Evolutionary conservation across 2,888 invertebrate genomes (phyloP), one percentile per base, ranked within the genome.

Genomic region (Ariolimax columbianus): DNA sequence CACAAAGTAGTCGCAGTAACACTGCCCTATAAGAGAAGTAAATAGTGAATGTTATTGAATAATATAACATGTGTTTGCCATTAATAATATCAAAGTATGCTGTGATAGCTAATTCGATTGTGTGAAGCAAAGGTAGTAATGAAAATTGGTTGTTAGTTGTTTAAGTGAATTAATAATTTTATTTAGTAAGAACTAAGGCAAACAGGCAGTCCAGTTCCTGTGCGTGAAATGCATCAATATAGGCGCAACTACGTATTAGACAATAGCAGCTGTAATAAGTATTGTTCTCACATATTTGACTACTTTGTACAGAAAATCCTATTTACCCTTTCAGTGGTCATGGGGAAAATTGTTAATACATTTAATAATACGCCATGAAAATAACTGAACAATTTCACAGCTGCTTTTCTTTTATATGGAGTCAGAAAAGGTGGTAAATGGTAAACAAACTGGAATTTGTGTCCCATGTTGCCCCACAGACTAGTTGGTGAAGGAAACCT

Each of bases 161-260:
- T 47, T 47, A 47, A 47, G 47, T 6, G 14, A 47, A 47, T 9
- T 14, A 47, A 47, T 9, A 47, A 47, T 47, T 6, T 47, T 47
- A 14, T 14, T 47, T 47, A n/a, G n/a, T n/a, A n/a, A n/a, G 47
- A 47, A 47, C 6, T 47, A 47, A 6, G 59, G 3, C 59, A 63
- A 63, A 63, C 59, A 63, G 59, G 59, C 59, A 63, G 23, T 11
- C 23, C 23, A 1, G 26, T 6, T 4, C 23, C n/a, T 1, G 33
- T 36, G 1, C 6, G 3, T 36, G 17, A 68, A 36, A 19, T 3
- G 14, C 14, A 19, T 17, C 26, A 11, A 68, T 36, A 36, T 68
- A 68, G 68, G 68, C 68, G 68, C 68, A 68, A 36, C 19, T 68
- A 68, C 68, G 68, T 68, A 68, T 68, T 36, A 68, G 2, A 26